These are phyloP conservation scores for Entelurus aequoreus DNA, from an alignment of 2,113 vertebrate genomes.

Conservation along the genomic window DNA sequence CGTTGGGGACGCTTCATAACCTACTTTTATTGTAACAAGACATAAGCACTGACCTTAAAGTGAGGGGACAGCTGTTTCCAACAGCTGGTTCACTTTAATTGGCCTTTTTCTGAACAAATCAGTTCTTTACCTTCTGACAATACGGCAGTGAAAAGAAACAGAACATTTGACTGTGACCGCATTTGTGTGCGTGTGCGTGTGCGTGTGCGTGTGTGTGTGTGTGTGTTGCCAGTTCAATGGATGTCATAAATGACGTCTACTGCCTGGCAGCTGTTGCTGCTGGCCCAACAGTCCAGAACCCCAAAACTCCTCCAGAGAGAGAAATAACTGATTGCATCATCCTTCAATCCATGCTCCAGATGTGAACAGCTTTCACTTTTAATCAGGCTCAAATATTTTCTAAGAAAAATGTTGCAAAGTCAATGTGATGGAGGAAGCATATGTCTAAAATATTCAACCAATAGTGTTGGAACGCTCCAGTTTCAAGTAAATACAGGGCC, in stretches of 20 bases:
- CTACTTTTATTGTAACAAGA: neutral
- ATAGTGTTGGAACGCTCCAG: neutral
- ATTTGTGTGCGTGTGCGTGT: slow-evolving; percentile 1
- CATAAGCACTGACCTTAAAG: too few species aligned
- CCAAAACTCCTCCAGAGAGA: slow-evolving; percentile 26
- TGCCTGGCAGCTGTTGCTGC: slow-evolving; percentile 35
- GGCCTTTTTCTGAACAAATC: slow-evolving; percentile 19
- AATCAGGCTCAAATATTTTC: neutral
- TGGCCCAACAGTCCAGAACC: slow-evolving; percentile 42
- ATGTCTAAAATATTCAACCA: too few species aligned
- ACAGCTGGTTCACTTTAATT: too few species aligned
- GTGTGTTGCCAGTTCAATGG: slow-evolving; percentile 6
- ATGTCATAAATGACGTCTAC: slow-evolving; percentile 21
- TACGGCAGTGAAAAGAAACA: slow-evolving; percentile 7
- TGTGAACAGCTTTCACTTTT: slow-evolving; percentile 31
- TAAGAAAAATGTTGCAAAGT: too few species aligned
- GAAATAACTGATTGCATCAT: slow-evolving; percentile 43
- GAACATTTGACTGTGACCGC: neutral
- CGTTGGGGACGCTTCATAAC: too few species aligned
- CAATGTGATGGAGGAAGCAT: too few species aligned
- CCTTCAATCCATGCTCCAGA: slow-evolving; percentile 32
- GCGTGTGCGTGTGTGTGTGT: slow-evolving; percentile 2
- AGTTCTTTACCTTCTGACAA: slow-evolving; percentile 20
- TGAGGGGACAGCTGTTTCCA: neutral
- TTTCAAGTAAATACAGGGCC: neutral